These are phyloP conservation scores for Mesaphorura yosii DNA, from an alignment of 1,140 invertebrate species.

Conservation along the genomic window DNA sequence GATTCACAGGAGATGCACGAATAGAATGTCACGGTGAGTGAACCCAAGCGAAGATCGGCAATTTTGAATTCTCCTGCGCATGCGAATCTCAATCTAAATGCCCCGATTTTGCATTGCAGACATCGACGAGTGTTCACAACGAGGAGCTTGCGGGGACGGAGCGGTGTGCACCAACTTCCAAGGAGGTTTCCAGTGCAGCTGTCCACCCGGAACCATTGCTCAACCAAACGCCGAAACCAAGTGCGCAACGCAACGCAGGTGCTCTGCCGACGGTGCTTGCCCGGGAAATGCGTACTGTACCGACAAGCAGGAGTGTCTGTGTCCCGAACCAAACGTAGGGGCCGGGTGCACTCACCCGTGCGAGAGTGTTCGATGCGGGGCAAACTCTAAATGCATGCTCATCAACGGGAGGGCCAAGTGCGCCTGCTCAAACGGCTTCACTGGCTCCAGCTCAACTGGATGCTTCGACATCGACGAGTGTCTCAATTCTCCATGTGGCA, in stretches of 20 bases:
- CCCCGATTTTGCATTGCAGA: constrained; percentile 61
- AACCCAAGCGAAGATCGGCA: too few relatives aligned
- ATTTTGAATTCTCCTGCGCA: too few relatives aligned
- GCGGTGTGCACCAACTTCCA: constrained; percentile 69
- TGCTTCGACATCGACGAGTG: constrained; percentile 84
- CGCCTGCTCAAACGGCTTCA: constrained; percentile 51
- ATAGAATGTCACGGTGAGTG: too few relatives aligned
- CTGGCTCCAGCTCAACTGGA: constrained; percentile 52
- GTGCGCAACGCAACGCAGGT: constrained; percentile 67
- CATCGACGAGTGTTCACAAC: constrained; percentile 70
- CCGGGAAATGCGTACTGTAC: constrained; percentile 82
- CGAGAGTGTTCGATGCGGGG: constrained; percentile 67
- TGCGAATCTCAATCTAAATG: too few relatives aligned
- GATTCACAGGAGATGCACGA: too few relatives aligned
- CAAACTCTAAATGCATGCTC: constrained; percentile 78
- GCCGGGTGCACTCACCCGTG: constrained; percentile 87
- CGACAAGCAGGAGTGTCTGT: constrained; percentile 56
- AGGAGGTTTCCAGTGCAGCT: constrained; percentile 76
- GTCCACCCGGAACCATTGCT: constrained; percentile 64
- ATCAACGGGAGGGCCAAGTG: constrained; percentile 66
- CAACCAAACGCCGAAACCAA: constrained; percentile 66
- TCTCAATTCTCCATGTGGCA: constrained; percentile 56
- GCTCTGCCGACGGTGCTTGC: constrained; percentile 60
- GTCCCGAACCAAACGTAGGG: constrained; percentile 78
- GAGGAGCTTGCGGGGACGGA: constrained; percentile 63